These are phyloP conservation scores for Esperia sulphurella DNA, from an alignment of 2,888 invertebrate species.

Conservation along the genomic window DNA sequence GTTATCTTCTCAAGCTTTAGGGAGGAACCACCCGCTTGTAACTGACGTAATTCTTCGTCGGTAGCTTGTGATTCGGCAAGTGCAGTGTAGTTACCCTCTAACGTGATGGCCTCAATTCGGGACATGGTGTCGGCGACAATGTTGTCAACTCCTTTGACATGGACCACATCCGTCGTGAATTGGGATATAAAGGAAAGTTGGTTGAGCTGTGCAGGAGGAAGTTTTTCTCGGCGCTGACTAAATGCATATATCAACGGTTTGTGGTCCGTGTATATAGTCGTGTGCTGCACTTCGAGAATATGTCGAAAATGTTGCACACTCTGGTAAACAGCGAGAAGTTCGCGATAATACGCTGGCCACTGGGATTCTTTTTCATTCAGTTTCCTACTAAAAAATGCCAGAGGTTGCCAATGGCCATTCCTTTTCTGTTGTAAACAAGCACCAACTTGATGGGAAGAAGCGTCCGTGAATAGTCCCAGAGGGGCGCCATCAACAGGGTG, in stretches of 20 bases:
- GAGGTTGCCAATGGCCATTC: constrained; percentile 12
- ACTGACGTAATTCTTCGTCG: constrained; percentile 1
- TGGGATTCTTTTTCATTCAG: constrained; percentile 17
- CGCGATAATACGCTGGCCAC: constrained; percentile 20
- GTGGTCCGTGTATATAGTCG: constrained; percentile 15
- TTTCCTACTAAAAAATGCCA: no score
- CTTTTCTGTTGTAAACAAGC: constrained; percentile 13
- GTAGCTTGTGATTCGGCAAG: constrained; percentile 4
- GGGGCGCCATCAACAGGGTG: constrained; percentile 1
- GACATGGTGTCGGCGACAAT: no score
- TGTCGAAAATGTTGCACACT: constrained; percentile 21
- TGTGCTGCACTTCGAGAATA: constrained; percentile 15
- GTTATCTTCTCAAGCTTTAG: constrained; percentile 13
- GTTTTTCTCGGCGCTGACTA: no score
- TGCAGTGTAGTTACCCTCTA: neutral
- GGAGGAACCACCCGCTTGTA: constrained; percentile 4
- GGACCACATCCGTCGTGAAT: constrained; percentile 19
- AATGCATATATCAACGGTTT: constrained; percentile 18
- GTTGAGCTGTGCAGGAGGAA: no score
- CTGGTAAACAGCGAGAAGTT: constrained; percentile 17
- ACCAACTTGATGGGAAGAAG: constrained; percentile 11
- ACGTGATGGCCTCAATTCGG: no score
- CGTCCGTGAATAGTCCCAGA: constrained; percentile 12
- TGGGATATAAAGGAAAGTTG: constrained; percentile 16
- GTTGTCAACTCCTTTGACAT: no score